Conservation (phyloP, 1,140 invertebrate species). For the Acromyrmex heyeri region DNA sequence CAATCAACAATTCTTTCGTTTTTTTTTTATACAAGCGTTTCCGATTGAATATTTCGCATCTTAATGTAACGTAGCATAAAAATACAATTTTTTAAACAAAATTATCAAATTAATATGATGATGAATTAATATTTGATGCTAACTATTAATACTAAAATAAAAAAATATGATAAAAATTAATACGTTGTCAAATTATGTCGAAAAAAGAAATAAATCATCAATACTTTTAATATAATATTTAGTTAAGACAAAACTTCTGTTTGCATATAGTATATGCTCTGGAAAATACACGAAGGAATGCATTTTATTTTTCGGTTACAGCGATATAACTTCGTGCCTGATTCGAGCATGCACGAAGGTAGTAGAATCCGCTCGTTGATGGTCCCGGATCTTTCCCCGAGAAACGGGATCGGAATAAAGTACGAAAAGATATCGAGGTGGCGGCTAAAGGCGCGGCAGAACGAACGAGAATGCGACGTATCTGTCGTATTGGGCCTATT, state of each 20-base stretch:
- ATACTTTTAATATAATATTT: not conserved
- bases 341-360: constrained; percentile 47
- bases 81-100: not conserved
- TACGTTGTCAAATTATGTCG: not conserved
- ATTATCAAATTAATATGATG: not conserved
- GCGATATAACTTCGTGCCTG: constrained; percentile 39
- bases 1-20: not conserved
- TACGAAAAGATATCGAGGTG: constrained; percentile 69
- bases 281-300: not conserved
- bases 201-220: not conserved
- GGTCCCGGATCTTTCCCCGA: constrained; percentile 59
- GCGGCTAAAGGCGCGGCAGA: constrained; percentile 56
- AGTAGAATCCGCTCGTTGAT: constrained; percentile 67
- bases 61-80: not conserved
- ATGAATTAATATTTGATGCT: not conserved
- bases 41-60: not conserved
- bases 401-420: constrained; percentile 75
- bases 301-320: constrained; percentile 53
- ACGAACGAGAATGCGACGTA: constrained; percentile 75
- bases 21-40: not conserved
- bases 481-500: constrained; percentile 80
- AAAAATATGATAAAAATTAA: not conserved
- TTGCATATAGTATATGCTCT: not conserved
- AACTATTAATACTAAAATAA: not conserved
- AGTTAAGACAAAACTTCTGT: not conserved